A percentile compares a stretch with the other conserved stretches of the same genome.
phyloP scores from a whole-genome alignment of 2,888 invertebrate species.

The Tenthredo distinguenda region DNA sequence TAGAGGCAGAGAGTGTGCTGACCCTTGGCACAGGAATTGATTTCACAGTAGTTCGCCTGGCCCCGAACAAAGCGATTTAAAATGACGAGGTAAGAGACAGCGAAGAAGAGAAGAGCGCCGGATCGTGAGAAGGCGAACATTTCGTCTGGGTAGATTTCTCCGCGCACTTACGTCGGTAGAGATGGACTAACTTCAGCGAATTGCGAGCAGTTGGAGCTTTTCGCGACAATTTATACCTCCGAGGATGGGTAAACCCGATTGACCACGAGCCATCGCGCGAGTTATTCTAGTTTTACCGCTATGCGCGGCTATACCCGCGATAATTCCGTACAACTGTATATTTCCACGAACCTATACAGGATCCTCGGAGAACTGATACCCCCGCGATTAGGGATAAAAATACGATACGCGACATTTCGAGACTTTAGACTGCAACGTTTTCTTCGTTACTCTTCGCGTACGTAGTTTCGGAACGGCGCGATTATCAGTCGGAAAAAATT shows the following conservation, averaged over 20 bases:
- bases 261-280: neutral
- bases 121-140: neutral
- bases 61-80: neutral
- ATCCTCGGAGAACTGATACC: too few relatives aligned
- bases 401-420: neutral
- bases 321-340: neutral
- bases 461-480: neutral
- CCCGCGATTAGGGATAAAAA: neutral
- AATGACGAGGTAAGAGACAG: neutral
- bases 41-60: neutral
- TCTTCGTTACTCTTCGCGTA: neutral
- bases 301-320: neutral
- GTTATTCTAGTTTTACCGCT: neutral
- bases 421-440: too few relatives aligned
- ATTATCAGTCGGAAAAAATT: neutral
- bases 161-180: neutral
- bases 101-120: neutral
- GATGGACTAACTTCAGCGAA: neutral
- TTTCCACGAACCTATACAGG: too few relatives aligned
- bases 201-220: neutral
- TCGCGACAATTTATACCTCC: neutral
- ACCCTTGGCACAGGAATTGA: neutral
- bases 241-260: neutral
- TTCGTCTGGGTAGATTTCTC: neutral
- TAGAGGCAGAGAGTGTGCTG: constrained; percentile 21